Conservation (phyloP, 2,888 invertebrate genomes). For the Campoletis raptor region DNA sequence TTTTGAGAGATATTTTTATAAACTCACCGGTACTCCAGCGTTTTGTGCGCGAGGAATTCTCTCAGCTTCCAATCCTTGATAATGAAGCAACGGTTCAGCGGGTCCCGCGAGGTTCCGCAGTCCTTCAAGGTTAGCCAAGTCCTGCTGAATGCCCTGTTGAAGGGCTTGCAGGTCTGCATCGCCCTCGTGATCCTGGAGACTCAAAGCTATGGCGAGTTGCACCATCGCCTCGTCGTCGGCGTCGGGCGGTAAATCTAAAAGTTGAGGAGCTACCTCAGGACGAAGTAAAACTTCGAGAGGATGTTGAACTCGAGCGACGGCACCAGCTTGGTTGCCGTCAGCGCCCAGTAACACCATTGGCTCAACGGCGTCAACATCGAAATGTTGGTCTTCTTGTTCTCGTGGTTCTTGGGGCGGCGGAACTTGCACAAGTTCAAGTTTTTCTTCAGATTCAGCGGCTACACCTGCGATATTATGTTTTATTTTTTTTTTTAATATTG, state of each 20-base stretch:
- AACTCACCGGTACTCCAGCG: constrained; percentile 58
- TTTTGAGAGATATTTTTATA: neutral
- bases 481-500: too few species aligned
- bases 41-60: constrained; percentile 49
- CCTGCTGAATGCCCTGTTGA: constrained; percentile 86
- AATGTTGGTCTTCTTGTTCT: constrained; percentile 86
- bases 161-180: constrained; percentile 83
- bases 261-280: constrained; percentile 89
- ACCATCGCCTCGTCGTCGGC: constrained; percentile 99
- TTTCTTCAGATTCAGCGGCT: constrained; percentile 80
- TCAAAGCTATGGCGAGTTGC: constrained; percentile 97
- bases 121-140: constrained; percentile 76
- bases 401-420: constrained; percentile 83
- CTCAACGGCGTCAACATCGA: constrained; percentile 88
- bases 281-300: constrained; percentile 85
- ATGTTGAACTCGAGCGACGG: constrained; percentile 77
- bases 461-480: constrained; percentile 68
- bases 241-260: constrained; percentile 96
- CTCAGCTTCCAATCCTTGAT: constrained; percentile 69
- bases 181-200: constrained; percentile 93
- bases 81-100: constrained; percentile 78
- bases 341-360: constrained; percentile 87
- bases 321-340: constrained; percentile 82
- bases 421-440: constrained; percentile 76
- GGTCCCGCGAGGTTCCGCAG: constrained; percentile 85